phyloP scores from a whole-genome alignment of 2,797 vertebrate species.

The Momotus momota region DNA sequence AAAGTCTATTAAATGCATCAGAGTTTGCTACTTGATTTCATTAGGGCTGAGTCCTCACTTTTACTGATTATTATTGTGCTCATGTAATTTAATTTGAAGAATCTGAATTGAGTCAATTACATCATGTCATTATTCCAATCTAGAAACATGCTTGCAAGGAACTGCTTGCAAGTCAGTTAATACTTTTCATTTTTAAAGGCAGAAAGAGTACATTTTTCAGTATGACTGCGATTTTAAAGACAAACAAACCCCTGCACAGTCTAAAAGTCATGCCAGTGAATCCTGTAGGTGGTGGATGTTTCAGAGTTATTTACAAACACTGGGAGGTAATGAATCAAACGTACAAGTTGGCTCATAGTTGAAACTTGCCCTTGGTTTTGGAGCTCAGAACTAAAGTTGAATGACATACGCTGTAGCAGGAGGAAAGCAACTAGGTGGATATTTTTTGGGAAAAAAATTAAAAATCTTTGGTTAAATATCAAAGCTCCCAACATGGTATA shows the following conservation, averaged over 20 bases:
- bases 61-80: neutral
- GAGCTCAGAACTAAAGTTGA: neutral
- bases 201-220: neutral
- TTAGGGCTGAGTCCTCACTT: neutral
- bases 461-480: neutral
- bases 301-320: neutral
- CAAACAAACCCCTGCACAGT: neutral
- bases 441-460: fast-evolving
- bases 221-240: neutral
- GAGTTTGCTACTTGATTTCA: neutral
- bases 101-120: neutral
- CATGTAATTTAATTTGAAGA: neutral
- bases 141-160: neutral
- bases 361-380: neutral
- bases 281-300: neutral
- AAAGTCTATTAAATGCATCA: neutral
- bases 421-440: neutral
- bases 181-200: neutral
- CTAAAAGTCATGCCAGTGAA: neutral
- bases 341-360: neutral
- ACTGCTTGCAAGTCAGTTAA: neutral
- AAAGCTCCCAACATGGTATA: neutral
- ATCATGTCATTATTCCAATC: neutral
- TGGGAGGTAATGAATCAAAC: neutral
- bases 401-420: neutral